Percentiles rank a stretch among this genome's conserved stretches.
These are phyloP conservation scores for Drosophila phalerata DNA, from an alignment of 2,888 invertebrate genomes.

Conservation along the genomic window DNA sequence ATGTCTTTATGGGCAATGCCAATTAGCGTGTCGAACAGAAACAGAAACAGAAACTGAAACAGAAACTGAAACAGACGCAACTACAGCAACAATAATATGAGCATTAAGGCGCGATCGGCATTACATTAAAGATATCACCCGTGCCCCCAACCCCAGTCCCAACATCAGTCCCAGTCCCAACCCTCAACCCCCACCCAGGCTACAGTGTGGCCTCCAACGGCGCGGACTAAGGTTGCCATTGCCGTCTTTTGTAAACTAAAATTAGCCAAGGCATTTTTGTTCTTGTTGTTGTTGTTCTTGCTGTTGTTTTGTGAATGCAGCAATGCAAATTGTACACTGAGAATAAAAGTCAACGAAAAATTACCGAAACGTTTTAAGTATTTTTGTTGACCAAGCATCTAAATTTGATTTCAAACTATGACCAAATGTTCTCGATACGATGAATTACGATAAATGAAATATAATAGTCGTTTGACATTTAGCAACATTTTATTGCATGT, in stretches of 20 bases:
- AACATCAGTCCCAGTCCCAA: background rate
- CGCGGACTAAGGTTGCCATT: slow-evolving; percentile 44
- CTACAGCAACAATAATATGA: slow-evolving; percentile 32
- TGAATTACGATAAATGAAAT: too few species aligned
- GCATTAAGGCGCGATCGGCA: slow-evolving; percentile 50
- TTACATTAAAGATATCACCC: slow-evolving; percentile 53
- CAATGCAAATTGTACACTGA: slow-evolving; percentile 47
- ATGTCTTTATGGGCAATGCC: slow-evolving; percentile 83
- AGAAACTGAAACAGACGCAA: slow-evolving; percentile 21
- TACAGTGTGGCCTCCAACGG: slow-evolving; percentile 16
- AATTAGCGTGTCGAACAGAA: slow-evolving; percentile 71
- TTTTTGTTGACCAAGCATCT: too few species aligned
- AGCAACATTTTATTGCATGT: too few species aligned
- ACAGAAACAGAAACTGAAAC: slow-evolving; percentile 27
- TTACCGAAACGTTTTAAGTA: too few species aligned
- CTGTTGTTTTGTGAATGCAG: slow-evolving; percentile 29
- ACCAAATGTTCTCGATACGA: too few species aligned
- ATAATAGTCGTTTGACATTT: too few species aligned
- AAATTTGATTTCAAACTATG: too few species aligned
- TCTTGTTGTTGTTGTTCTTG: slow-evolving; percentile 19
- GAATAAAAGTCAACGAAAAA: too few species aligned
- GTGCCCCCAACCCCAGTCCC: background rate
- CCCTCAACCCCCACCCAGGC: background rate
- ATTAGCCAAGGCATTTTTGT: slow-evolving; percentile 54
- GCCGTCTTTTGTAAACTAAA: slow-evolving; percentile 57